These are phyloP conservation scores for Anguilla anguilla DNA, from an alignment of 2,797 vertebrate species.

Conservation along the genomic window DNA sequence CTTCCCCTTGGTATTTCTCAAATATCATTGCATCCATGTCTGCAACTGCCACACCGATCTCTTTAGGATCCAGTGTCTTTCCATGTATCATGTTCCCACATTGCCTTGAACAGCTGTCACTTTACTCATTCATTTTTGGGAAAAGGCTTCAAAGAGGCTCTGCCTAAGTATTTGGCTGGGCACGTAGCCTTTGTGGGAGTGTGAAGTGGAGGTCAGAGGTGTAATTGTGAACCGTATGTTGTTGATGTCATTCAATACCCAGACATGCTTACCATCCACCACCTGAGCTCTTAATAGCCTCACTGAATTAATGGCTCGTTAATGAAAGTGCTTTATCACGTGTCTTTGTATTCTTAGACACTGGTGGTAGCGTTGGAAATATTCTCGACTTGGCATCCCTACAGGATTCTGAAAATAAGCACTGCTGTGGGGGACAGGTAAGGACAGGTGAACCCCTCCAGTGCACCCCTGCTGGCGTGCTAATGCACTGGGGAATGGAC, in stretches of 20 bases:
- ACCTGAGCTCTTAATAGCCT: slow-evolving; percentile 35
- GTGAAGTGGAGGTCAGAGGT: background rate
- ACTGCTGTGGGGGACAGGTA: background rate
- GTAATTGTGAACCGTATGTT: slow-evolving; percentile 21
- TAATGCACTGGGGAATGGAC: background rate
- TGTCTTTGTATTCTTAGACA: slow-evolving; percentile 2
- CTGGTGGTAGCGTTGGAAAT: background rate
- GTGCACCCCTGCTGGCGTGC: background rate
- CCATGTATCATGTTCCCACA: slow-evolving; percentile 31
- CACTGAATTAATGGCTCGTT: slow-evolving; percentile 36
- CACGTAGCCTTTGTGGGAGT: background rate
- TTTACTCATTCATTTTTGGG: slow-evolving; percentile 48
- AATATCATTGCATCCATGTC: slow-evolving; percentile 8
- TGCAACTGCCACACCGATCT: slow-evolving; percentile 12
- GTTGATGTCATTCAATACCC: slow-evolving; percentile 43
- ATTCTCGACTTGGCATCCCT: background rate
- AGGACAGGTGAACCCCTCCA: background rate
- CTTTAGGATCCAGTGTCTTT: slow-evolving; percentile 39
- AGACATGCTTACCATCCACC: slow-evolving; percentile 35
- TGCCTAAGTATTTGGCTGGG: background rate
- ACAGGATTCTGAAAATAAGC: background rate
- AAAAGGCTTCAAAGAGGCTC: slow-evolving; percentile 24
- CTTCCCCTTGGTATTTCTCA: background rate
- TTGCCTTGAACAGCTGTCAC: slow-evolving; percentile 44
- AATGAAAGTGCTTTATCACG: slow-evolving; percentile 49